Evolutionary conservation across 2,888 invertebrate species (phyloP).

Genomic region (Ecliptopera silaceata): DNA sequence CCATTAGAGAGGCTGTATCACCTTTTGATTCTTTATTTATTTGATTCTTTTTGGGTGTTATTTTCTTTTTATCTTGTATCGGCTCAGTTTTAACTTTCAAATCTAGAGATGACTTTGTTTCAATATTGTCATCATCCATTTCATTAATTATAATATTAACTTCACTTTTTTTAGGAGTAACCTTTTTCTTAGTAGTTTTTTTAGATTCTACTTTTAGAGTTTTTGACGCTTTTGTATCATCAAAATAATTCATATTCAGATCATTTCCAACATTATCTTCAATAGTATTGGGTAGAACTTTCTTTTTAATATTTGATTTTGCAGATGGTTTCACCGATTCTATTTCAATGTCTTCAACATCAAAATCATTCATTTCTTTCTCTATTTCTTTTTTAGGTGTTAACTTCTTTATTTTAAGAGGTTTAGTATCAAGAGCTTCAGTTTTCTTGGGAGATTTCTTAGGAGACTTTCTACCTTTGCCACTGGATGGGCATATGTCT

Average conservation of each 20-base stretch:
- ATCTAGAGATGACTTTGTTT: background rate
- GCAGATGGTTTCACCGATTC: constrained; percentile 14
- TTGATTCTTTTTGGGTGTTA: constrained; percentile 10
- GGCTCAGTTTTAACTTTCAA: constrained; percentile 7
- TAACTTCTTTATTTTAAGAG: constrained; percentile 41
- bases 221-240: background rate
- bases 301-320: constrained; percentile 36
- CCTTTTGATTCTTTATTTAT: background rate
- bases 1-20: constrained; percentile 3
- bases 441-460: constrained; percentile 56
- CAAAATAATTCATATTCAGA: background rate
- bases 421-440: constrained; percentile 30
- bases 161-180: constrained; percentile 11
- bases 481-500: constrained; percentile 89
- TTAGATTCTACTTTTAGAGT: constrained; percentile 11
- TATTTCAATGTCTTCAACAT: constrained; percentile 13
- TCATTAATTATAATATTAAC: background rate
- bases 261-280: constrained; percentile 9
- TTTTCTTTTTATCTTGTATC: constrained; percentile 15
- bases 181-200: constrained; percentile 8
- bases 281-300: constrained; percentile 13
- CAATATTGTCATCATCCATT: constrained; percentile 7
- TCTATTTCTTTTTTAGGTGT: constrained; percentile 43
- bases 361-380: constrained; percentile 25
- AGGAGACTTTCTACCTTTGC: constrained; percentile 63